These are phyloP conservation scores for Prenolepis imparis DNA, from an alignment of 2,888 invertebrate genomes.

Conservation along the genomic window DNA sequence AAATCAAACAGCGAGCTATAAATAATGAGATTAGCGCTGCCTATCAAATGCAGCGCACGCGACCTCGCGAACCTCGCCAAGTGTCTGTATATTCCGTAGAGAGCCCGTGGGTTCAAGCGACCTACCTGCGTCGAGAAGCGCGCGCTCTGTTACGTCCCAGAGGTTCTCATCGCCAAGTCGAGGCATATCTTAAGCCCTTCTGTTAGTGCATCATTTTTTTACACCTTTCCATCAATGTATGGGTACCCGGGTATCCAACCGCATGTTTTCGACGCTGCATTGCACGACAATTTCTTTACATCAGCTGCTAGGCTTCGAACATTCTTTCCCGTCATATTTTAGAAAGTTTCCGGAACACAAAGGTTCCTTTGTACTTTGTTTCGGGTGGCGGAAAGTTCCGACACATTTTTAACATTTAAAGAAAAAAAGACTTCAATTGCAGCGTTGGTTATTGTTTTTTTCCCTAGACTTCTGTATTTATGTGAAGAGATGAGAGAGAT, in stretches of 20 bases:
- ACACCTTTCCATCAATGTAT: too few relatives aligned
- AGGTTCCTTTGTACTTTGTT: too few relatives aligned
- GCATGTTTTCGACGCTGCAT: too few relatives aligned
- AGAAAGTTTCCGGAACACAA: too few relatives aligned
- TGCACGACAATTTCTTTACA: too few relatives aligned
- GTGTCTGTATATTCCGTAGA: slow-evolving; percentile 82
- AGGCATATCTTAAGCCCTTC: too few relatives aligned
- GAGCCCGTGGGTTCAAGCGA: slow-evolving; percentile 81
- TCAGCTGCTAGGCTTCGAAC: too few relatives aligned
- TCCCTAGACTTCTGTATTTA: not conserved
- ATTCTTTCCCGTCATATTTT: too few relatives aligned
- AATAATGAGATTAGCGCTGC: slow-evolving; percentile 81
- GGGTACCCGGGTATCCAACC: too few relatives aligned
- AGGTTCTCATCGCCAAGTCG: slow-evolving; percentile 72
- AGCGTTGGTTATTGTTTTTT: not conserved
- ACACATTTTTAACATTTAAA: too few relatives aligned
- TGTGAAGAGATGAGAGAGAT: not conserved
- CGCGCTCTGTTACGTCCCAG: slow-evolving; percentile 72
- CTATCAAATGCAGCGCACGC: slow-evolving; percentile 80
- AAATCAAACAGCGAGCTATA: slow-evolving; percentile 76
- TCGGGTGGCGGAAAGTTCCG: too few relatives aligned
- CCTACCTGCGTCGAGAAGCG: slow-evolving; percentile 81
- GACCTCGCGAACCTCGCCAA: slow-evolving; percentile 82
- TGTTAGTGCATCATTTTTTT: too few relatives aligned
- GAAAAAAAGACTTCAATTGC: not conserved